phyloP scores from a whole-genome alignment of 2,113 vertebrate species.

The Oenanthe melanoleuca region DNA sequence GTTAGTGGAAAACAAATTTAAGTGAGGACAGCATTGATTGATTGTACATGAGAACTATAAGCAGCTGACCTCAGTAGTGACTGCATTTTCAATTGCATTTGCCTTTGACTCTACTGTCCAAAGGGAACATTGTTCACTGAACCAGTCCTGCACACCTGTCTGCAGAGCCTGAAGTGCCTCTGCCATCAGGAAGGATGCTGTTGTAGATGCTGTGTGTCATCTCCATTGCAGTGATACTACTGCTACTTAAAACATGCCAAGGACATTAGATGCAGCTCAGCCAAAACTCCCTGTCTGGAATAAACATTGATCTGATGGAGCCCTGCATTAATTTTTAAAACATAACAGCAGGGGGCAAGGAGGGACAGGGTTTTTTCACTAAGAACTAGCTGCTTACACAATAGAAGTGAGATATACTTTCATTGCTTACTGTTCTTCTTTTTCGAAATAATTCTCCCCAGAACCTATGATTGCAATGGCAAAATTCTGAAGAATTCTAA shows the following conservation, averaged over 20 bases:
- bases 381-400: neutral
- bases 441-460: neutral
- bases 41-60: neutral
- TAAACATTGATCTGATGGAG: neutral
- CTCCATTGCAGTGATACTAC: neutral
- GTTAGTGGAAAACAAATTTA: neutral
- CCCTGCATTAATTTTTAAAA: conserved; percentile 17
- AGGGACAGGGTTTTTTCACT: neutral
- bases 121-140: neutral
- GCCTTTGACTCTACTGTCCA: neutral
- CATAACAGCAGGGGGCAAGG: conserved; percentile 39
- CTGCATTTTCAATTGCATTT: neutral
- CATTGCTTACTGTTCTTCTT: neutral
- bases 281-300: conserved; percentile 1
- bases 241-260: neutral
- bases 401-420: neutral
- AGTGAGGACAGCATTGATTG: neutral
- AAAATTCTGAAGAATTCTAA: neutral
- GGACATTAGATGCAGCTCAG: neutral
- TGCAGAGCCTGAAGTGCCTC: neutral
- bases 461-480: neutral
- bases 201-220: neutral
- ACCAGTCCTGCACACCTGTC: neutral
- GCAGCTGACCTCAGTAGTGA: neutral
- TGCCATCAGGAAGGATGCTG: neutral